These are phyloP conservation scores for Aromia moschata DNA, from an alignment of 2,888 invertebrate species.

Conservation along the genomic window DNA sequence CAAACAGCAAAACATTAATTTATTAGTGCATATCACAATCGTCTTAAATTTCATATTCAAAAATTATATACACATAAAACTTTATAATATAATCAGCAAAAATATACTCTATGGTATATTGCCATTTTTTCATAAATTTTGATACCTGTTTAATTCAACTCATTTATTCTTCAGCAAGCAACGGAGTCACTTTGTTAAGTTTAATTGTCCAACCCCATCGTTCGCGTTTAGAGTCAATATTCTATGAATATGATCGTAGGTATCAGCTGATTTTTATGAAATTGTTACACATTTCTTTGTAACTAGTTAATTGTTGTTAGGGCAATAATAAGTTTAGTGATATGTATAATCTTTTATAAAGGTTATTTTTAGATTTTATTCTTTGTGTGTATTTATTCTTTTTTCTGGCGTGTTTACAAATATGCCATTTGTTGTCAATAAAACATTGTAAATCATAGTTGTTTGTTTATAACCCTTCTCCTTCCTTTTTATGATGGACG, in stretches of 20 bases:
- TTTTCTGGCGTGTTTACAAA: conserved; percentile 51
- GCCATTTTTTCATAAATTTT: background rate
- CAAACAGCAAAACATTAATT: background rate
- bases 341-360: conserved; percentile 59
- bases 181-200: background rate
- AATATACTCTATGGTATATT: too few species aligned
- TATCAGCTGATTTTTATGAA: conserved; percentile 7
- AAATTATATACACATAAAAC: too few species aligned
- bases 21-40: background rate
- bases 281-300: conserved; percentile 41
- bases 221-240: background rate
- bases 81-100: too few species aligned
- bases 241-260: conserved; percentile 1
- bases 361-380: conserved; percentile 54
- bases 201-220: background rate
- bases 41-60: too few species aligned
- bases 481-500: too few species aligned
- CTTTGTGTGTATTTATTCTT: conserved; percentile 55
- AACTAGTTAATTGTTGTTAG: conserved; percentile 48
- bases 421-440: conserved; percentile 55
- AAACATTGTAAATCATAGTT: conserved; percentile 33
- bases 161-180: background rate
- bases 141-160: background rate
- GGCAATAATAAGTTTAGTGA: conserved; percentile 52
- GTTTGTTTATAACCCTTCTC: conserved; percentile 1